These are phyloP conservation scores for Nowickia ferox DNA, from an alignment of 2,888 invertebrate species.

Conservation along the genomic window DNA sequence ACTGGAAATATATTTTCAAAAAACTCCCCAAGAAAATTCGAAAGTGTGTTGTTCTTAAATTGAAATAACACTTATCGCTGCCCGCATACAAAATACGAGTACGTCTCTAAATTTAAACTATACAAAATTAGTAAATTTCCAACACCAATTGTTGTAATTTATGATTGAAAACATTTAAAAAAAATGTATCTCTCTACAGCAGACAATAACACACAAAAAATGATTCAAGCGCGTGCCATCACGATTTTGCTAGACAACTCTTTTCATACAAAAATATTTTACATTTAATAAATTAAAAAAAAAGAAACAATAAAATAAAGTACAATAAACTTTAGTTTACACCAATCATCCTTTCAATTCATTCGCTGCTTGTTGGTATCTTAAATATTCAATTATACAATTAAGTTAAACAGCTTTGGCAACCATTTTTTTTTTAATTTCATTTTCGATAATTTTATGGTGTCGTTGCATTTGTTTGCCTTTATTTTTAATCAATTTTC, in stretches of 20 bases:
- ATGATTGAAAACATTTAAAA: slow-evolving; percentile 37
- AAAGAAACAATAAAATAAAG: slow-evolving; percentile 42
- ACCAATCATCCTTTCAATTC: slow-evolving; percentile 46
- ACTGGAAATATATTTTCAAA: background rate
- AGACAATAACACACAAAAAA: slow-evolving; percentile 37
- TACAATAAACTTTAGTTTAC: slow-evolving; percentile 50
- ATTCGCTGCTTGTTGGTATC: slow-evolving; percentile 44
- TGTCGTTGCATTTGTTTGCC: slow-evolving; percentile 38
- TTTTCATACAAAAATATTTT: slow-evolving; percentile 25
- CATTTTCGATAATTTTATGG: slow-evolving; percentile 29
- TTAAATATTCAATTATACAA: slow-evolving; percentile 69
- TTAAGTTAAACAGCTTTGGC: slow-evolving; percentile 70
- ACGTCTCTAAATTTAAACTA: slow-evolving; percentile 2
- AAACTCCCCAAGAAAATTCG: background rate
- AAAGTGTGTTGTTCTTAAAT: background rate
- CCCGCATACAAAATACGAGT: slow-evolving; percentile 38
- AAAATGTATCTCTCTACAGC: slow-evolving; percentile 40
- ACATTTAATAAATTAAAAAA: slow-evolving; percentile 32
- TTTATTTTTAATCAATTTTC: slow-evolving; percentile 69
- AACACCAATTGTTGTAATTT: slow-evolving; percentile 68
- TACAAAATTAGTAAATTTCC: slow-evolving; percentile 30
- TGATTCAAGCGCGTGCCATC: slow-evolving; percentile 69
- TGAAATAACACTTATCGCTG: background rate
- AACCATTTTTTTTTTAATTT: slow-evolving; percentile 55
- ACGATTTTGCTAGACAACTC: slow-evolving; percentile 52